Evolutionary conservation across 2,113 vertebrate species (phyloP), one percentile per base, ranked within the genome.

Genomic region (Arvicanthis niloticus): DNA sequence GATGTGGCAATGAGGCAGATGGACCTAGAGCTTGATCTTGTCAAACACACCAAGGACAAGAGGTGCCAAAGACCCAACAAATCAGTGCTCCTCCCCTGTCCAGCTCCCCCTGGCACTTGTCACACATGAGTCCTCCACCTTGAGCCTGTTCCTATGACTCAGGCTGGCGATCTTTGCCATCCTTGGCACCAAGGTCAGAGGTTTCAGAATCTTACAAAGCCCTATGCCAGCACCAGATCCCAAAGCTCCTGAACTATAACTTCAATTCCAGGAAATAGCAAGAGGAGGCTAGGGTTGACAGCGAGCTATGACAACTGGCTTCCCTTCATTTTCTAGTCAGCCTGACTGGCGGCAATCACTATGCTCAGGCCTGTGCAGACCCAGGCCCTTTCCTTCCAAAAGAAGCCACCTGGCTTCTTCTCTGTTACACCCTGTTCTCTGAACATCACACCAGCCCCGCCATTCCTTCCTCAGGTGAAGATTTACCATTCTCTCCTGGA

Each of bases 301-400:
- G 29, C 19, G 34, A 42, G 9, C 58, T 1, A 0, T 0, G 3
- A 26, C 3, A 34, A 4, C 1, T 21, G 8, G 1, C 17, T n/a
- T 40, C 4, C 2, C 0, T 40, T 9, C 45, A 19, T 45, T 4
- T 62, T 31, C 24, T 45, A 22, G 40, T 19, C n/a, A 91, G 73
- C 19, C 9, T 40, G 0, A 37, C 4, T 77, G 42, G 51, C 8
- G 7, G 37, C 5, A 58, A 0, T 72, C n/a, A 48, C 87, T 76
- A 22, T 65, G 67, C 72, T 70, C 17, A 62, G 75, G 51, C 68
- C 53, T 40, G 73, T 7, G 65, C 15, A 16, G 76, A 45, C 68
- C 29, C 42, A 15, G n/a, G 15, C 22, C 31, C 88, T 76, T 91
- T 73, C 76, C 80, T 88, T 65, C 75, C 16, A 4, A 75, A 51